Percentiles rank a stretch among this genome's conserved stretches.
Evolutionary conservation across 2,888 invertebrate genomes (phyloP).

Genomic region (Eupithecia subumbrata): DNA sequence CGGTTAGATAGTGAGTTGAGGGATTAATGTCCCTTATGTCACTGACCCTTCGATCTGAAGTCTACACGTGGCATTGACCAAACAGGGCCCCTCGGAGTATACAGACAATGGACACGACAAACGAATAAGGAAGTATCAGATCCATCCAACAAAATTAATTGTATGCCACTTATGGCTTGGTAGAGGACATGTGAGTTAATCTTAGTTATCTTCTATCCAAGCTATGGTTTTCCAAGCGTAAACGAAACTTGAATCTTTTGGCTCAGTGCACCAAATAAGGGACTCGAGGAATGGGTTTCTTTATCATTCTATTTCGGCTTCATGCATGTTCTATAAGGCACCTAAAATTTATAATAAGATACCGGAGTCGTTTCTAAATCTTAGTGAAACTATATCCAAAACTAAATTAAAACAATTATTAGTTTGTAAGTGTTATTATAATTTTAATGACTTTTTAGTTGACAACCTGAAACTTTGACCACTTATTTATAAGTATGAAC

Average conservation of each 20-base stretch:
- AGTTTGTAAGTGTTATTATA: too few species aligned
- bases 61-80: neutral
- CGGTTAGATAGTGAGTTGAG: too few species aligned
- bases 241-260: neutral
- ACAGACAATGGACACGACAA: neutral
- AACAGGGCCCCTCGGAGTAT: neutral
- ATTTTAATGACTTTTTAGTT: too few species aligned
- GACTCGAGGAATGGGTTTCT: neutral
- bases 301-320: neutral
- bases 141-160: constrained; percentile 9
- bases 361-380: too few species aligned
- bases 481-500: too few species aligned
- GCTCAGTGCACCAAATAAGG: neutral
- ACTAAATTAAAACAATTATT: too few species aligned
- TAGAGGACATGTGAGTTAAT: constrained; percentile 1
- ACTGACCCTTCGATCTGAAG: neutral
- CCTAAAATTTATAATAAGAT: too few species aligned
- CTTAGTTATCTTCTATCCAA: constrained; percentile 1
- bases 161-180: neutral
- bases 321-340: too few species aligned
- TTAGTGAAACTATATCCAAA: too few species aligned
- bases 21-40: neutral
- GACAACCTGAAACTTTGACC: too few species aligned
- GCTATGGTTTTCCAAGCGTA: neutral
- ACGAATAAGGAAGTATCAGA: neutral